Evolutionary conservation across 2,888 invertebrate species (phyloP), one percentile per base, ranked within the genome.

Genomic region (Thereva unica): DNA sequence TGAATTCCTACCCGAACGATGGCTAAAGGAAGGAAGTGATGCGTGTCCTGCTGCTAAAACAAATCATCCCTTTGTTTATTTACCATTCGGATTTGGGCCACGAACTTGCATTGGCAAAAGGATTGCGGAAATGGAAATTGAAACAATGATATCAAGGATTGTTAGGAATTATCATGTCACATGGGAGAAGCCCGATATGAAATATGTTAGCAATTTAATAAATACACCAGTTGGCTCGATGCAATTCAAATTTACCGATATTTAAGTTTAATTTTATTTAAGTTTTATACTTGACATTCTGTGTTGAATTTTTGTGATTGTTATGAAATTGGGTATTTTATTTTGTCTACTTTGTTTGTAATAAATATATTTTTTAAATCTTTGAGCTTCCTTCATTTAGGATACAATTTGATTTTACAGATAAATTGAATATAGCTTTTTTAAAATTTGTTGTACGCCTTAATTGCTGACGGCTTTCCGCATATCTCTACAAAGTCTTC

Each of bases 1-100:
- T 0, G 83, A 86, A 66, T 93, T 86, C 74, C 76, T 87, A 50
- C 93, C 93, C 0, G 92, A 93, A 75, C 81, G 94, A 52, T 94
- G 93, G 93, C 71, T 84, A 6, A 83, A 83, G 50, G 10, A 65
- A 0, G 72, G 73, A 3, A 52, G 67, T 4, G 66, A 68, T 41
- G 45, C 41, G 41, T 70, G 70, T 12, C 69, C 72, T 3, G 41
- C 63, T 5, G 44, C 67, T 0, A 70, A 73, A 47, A 66, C 69
- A 12, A 56, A 72, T 3, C 69, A 72, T 61, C 77, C 78, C 0
- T 79, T 79, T 54, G 74, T 75, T 3, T 78, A 77, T 69, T 77
- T 87, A 67, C 89, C 90, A 0, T 90, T 90, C 76, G 90, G 90
- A 1, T 88, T 86, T 73, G 90, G 90, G 0, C 83, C 88, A 0